Conservation (phyloP, 2,113 vertebrate species). For the Eptesicus fuscus region DNA sequence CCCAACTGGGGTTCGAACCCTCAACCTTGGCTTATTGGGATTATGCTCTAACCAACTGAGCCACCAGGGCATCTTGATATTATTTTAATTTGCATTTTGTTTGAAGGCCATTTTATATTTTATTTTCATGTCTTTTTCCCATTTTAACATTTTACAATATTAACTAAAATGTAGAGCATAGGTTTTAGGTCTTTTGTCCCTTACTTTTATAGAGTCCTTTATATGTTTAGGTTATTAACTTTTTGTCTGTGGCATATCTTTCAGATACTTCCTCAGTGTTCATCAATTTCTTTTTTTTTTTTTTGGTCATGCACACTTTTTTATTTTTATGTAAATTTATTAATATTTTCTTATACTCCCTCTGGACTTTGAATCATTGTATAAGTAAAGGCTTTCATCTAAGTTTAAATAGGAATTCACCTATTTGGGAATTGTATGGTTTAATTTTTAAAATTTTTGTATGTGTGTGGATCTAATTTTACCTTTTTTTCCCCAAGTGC, state of each 20-base stretch:
- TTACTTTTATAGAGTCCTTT: not conserved
- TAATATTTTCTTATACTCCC: not conserved
- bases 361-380: not conserved
- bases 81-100: conserved; percentile 15
- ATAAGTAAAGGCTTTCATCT: not conserved
- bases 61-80: not conserved
- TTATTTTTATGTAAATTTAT: not conserved
- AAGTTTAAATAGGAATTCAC: not conserved
- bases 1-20: too few species aligned
- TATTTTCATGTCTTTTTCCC: not conserved
- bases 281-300: not conserved
- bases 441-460: not conserved
- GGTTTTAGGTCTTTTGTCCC: not conserved
- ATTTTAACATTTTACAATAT: not conserved
- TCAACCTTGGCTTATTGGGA: too few species aligned
- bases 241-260: not conserved
- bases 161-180: not conserved
- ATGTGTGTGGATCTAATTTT: not conserved
- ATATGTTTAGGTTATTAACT: not conserved
- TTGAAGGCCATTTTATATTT: conserved; percentile 25
- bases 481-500: not conserved
- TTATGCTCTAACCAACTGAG: too few species aligned
- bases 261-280: not conserved
- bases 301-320: not conserved
- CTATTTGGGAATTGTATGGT: not conserved